Conservation (phyloP, 53 echinoderm and acorn worm species). For the Temnopleurus reevesii region DNA sequence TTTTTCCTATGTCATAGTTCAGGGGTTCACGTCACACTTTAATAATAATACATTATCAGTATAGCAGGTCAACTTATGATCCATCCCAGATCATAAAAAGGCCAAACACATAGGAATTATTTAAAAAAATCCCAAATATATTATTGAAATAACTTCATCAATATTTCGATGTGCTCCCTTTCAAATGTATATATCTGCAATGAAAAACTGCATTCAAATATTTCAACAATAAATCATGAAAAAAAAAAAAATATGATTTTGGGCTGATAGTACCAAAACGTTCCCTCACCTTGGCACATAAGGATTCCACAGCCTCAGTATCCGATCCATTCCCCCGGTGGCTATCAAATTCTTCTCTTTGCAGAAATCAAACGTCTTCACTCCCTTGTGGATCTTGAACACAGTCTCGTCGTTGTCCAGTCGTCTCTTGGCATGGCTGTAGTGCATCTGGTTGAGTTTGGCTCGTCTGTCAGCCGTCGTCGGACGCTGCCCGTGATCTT, state of each 20-base stretch:
- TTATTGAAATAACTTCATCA: no score
- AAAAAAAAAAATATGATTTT: no score
- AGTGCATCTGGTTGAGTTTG: conserved; percentile 90
- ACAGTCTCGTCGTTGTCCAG: conserved; percentile 87
- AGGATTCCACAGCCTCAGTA: conserved; percentile 94
- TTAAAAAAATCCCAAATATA: no score
- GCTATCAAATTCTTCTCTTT: conserved; percentile 95
- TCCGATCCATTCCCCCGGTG: conserved; percentile 96
- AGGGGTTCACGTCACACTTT: no score
- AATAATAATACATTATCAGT: no score
- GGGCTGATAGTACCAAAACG: background rate
- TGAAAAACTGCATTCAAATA: no score
- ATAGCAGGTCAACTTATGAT: no score
- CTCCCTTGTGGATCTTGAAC: conserved; percentile 97
- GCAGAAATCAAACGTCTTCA: conserved; percentile 97
- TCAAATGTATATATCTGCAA: no score
- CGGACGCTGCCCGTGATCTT: conserved; percentile 68
- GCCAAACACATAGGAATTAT: background rate
- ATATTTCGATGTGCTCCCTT: no score
- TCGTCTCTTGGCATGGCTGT: conserved; percentile 77
- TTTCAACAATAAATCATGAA: no score
- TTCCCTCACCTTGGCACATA: conserved; percentile 92
- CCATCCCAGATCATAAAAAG: no score
- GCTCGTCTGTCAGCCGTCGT: conserved; percentile 81
- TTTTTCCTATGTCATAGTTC: no score